Base-by-base conservation (phyloP, 2,888 invertebrate genomes). In the Seira ritae region DNA sequence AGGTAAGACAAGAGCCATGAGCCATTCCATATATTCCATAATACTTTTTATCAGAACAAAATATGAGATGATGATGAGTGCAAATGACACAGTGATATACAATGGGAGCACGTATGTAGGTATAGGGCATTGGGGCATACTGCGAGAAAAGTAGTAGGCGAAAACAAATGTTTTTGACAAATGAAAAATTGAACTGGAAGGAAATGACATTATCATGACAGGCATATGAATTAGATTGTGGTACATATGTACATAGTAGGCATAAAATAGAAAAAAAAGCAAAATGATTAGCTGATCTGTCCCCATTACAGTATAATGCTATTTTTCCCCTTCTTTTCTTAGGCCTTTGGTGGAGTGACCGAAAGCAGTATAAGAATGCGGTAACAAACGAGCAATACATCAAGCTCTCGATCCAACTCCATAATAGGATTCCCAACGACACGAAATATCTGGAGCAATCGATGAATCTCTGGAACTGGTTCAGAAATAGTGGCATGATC, bases 391-490 rank as follows among this genome's bases (percentile, higher is more conserved):
- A 82, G 60, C 76, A 71, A 42, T 82, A 71, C 37, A 82, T 82
- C 42, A 82, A 82, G 20, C 55, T 82, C 4, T 19, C 76, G 2
- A 37, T 46, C 12, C 71, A 71, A 23, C 76, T 82, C 15, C 76
- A 76, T 31, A 82, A 82, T 22, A 50, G 81, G 12, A 65, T 82
- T 12, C 55, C 66, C 12, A 17, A 17, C 6, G 81, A 82, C 31
- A 75, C 67, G 4, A 84, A 83, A 22, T 86, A 84, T 69, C 62
- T 86, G 42, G 31, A 73, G 15, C 80, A 84, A 60, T 50, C 84
- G 0, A 55, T 46, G 8, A 68, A 77, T 17, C 70, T 86, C 23
- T 87, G 87, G 87, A 65, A 67, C 19, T 87, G 87, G 87, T 84
- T 87, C 60, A 72, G 69, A 19, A 37, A 68, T 22, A 72, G 20